Evolutionary conservation across 1,140 invertebrate species (phyloP).

Genomic region (Globodera rostochiensis): DNA sequence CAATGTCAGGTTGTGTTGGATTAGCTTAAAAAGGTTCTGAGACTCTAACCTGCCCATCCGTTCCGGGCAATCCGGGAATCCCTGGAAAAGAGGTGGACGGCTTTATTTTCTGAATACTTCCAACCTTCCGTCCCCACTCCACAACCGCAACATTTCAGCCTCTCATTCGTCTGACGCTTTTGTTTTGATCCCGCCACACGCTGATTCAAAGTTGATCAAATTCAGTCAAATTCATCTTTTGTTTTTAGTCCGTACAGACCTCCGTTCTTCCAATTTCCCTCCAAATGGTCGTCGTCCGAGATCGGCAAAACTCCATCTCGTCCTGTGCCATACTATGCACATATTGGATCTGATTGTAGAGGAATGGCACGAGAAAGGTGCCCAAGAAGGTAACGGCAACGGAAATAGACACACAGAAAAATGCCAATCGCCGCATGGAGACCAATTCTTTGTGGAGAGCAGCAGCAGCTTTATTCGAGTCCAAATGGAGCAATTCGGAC

Average conservation of each 20-base stretch:
- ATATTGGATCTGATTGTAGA: constrained; percentile 25
- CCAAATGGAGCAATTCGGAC: background rate
- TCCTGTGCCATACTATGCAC: constrained; percentile 31
- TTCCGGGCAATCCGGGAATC: constrained; percentile 23
- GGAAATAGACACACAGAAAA: constrained; percentile 20
- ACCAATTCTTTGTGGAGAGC: constrained; percentile 2
- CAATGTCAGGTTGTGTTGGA: background rate
- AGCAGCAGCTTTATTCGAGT: background rate
- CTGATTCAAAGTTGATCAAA: background rate
- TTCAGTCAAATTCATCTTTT: constrained; percentile 5
- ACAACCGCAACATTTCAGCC: constrained; percentile 16
- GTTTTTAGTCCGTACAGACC: constrained; percentile 4
- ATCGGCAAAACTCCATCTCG: constrained; percentile 28
- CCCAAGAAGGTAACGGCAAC: background rate
- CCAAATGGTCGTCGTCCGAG: constrained; percentile 20
- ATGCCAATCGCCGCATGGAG: constrained; percentile 14
- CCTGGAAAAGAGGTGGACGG: background rate
- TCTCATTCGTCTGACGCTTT: constrained; percentile 19
- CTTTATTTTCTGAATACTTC: background rate
- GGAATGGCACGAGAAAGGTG: constrained; percentile 21
- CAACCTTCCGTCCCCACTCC: constrained; percentile 12
- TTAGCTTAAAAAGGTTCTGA: background rate
- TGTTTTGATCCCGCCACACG: constrained; percentile 9
- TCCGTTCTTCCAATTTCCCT: constrained; percentile 29
- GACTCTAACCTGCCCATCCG: constrained; percentile 5